Evolutionary conservation across 2,797 vertebrate species (phyloP).

Genomic region (Amblyraja radiata): DNA sequence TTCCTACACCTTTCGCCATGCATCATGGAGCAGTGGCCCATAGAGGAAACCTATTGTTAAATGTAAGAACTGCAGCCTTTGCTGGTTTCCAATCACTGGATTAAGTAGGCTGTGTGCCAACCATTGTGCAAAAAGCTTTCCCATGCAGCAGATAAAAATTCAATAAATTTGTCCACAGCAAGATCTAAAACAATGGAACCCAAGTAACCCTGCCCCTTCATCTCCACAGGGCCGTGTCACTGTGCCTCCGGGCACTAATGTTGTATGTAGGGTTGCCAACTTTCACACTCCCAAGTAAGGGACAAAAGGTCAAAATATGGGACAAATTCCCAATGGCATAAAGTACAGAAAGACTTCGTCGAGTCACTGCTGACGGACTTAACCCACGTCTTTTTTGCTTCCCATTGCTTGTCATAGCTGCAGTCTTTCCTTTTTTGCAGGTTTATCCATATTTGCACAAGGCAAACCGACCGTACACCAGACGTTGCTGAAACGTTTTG

Average conservation of each 20-base stretch:
- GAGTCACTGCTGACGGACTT: no score
- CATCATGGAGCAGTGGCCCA: not conserved
- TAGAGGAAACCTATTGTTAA: not conserved
- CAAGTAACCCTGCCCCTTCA: not conserved
- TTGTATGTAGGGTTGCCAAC: no score
- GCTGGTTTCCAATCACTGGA: not conserved
- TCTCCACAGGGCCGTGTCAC: not conserved
- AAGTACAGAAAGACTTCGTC: no score
- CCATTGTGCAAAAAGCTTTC: not conserved
- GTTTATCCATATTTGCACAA: no score
- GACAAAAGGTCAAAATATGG: no score
- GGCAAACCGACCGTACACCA: no score
- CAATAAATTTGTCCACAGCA: not conserved
- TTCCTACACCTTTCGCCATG: not conserved
- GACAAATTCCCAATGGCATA: no score
- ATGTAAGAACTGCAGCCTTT: not conserved
- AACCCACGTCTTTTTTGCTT: no score
- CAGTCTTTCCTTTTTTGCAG: no score
- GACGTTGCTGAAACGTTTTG: no score
- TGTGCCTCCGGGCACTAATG: not conserved
- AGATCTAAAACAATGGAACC: not conserved
- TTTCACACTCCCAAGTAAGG: no score
- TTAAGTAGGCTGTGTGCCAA: not conserved
- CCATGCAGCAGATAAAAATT: not conserved
- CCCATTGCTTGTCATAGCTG: no score